Conservation (phyloP, 2,797 vertebrate genomes). For the Periophthalmus magnuspinnatus region DNA sequence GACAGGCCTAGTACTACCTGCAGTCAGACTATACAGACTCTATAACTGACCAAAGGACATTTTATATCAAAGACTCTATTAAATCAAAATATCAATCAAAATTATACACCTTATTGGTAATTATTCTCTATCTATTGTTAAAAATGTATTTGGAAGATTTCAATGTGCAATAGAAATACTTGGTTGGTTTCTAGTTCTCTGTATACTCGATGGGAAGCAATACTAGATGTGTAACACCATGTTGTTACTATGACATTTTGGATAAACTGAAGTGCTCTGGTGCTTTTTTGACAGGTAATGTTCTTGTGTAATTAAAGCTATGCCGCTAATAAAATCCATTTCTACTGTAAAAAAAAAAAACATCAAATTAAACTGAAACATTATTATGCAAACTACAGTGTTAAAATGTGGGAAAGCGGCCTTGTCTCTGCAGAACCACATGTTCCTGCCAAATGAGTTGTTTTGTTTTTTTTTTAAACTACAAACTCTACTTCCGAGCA, state of each 20-base stretch:
- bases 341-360: background rate
- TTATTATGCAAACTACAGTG: conserved; percentile 7
- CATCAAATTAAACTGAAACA: background rate
- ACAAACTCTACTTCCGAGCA: conserved; percentile 20
- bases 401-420: conserved; percentile 4
- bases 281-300: background rate
- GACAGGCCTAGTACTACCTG: too few species aligned
- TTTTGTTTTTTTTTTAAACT: conserved; percentile 9
- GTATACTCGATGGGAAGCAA: background rate
- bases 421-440: conserved; percentile 15
- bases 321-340: background rate
- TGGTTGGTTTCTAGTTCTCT: too few species aligned
- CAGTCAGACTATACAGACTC: too few species aligned
- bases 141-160: too few species aligned
- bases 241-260: background rate
- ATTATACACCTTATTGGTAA: too few species aligned
- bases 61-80: too few species aligned
- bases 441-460: conserved; percentile 15
- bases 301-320: background rate
- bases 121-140: too few species aligned
- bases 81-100: too few species aligned
- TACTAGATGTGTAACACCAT: background rate
- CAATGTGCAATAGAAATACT: too few species aligned
- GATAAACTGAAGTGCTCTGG: background rate
- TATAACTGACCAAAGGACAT: too few species aligned